Base-by-base conservation (phyloP, 1,140 invertebrate species). In the Bombus affinis region DNA sequence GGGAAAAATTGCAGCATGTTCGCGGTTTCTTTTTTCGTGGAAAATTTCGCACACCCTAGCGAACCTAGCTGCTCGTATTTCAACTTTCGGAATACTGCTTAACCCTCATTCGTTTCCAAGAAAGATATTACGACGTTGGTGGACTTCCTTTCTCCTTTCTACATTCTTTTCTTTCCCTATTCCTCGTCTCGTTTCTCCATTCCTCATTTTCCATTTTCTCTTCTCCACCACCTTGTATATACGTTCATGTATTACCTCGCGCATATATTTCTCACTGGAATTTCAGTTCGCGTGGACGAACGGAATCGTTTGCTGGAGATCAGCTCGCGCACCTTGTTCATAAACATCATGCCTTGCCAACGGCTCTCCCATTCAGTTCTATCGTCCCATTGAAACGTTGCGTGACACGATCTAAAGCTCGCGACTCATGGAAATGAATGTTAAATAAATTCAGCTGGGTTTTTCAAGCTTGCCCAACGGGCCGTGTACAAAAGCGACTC, bases 81-180 rank as follows among this genome's bases (percentile, higher is more conserved):
- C 91, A 93, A 92, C 92, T 91, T 93, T 86, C 78, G 76, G 91
- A 92, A 92, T 93, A 87, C 76, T 77, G 83, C 89, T 90, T 88
- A 83, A 66, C 70, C 83, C 81, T 73, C 66, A 79, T 86, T 44
- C 79, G 85, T 90, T 90, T 80, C 86, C 89, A 71, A 39, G 25
- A 13, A 90, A 89, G 84, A 88, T 91, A 91, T 88, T 91, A 89
- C 85, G 81, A 74, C 62, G 77, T 70, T 66, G 66, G n/a, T 66
- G 62, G 86, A 88, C 47, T 86, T 86, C 57, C 44, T 18, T 57
- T 35, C 22, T 13, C 28, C 25, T 28, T 53, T 12, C 57, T 35
- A 22, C 44, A 4, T 28, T 10, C 10, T 6, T 25, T 62, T 39
- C 18, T 4, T 13, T 57, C 15, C 59, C 62, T 37, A 53, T 15